Evolutionary conservation across 2,797 vertebrate species (phyloP).

Genomic region (Chaetophractus vellerosus): DNA sequence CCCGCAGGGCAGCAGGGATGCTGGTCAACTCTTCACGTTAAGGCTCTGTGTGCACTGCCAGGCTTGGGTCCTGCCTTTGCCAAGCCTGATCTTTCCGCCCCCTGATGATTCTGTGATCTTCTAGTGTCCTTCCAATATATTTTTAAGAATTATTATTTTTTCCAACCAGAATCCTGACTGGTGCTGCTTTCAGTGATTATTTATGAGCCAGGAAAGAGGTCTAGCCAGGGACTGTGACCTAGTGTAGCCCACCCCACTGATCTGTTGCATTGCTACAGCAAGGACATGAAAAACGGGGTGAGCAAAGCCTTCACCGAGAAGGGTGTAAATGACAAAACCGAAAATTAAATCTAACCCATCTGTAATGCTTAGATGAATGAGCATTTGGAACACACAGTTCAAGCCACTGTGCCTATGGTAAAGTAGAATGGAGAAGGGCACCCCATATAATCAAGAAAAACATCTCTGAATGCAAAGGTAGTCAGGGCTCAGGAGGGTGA

Average conservation of each 20-base stretch:
- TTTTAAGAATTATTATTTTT: background rate
- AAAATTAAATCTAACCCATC: background rate
- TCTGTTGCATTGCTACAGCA: background rate
- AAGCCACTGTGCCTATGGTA: background rate
- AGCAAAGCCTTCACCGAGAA: background rate
- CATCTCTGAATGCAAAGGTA: background rate
- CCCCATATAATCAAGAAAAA: background rate
- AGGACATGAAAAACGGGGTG: background rate
- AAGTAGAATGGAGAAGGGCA: background rate
- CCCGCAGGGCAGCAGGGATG: too few relatives aligned
- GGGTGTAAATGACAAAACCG: background rate
- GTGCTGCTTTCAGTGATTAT: background rate
- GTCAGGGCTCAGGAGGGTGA: too few relatives aligned
- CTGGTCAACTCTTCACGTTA: too few relatives aligned
- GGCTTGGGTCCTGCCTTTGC: too few relatives aligned
- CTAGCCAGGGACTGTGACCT: background rate
- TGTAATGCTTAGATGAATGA: background rate
- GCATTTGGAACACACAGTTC: background rate
- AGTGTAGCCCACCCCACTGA: background rate
- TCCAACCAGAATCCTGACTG: background rate
- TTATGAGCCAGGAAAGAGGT: slow-evolving; percentile 21
- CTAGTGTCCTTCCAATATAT: background rate
- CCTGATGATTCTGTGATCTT: too few relatives aligned
- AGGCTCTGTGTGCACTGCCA: too few relatives aligned
- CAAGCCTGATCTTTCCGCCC: too few relatives aligned